A percentile compares a stretch with the other conserved stretches of the same genome.
phyloP scores from a whole-genome alignment of 1,140 invertebrate genomes.

The Drosophila oshimai region DNA sequence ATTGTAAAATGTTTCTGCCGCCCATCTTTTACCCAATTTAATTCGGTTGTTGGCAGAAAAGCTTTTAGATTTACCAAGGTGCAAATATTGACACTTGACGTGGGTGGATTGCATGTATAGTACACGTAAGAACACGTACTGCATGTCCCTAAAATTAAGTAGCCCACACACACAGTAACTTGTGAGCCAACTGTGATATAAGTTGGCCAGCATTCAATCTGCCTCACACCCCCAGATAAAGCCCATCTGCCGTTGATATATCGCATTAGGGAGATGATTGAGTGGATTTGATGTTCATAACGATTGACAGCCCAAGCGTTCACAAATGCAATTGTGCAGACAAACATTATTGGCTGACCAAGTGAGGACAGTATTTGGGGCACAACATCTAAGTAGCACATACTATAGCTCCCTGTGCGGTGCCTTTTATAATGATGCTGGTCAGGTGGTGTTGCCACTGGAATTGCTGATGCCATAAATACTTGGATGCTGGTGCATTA shows the following conservation, averaged over 20 bases:
- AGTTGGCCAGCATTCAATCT: slow-evolving; percentile 4
- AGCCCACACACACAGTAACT: slow-evolving; percentile 3
- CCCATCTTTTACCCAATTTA: slow-evolving; percentile 5
- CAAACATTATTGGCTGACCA: slow-evolving; percentile 58
- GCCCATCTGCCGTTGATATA: slow-evolving; percentile 27
- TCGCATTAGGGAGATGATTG: slow-evolving; percentile 74
- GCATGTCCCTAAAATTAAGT: slow-evolving; percentile 12
- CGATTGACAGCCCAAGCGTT: slow-evolving; percentile 49
- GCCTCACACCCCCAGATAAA: slow-evolving; percentile 21
- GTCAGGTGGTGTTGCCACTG: slow-evolving; percentile 19
- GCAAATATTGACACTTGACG: slow-evolving; percentile 71
- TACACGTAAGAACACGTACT: neutral
- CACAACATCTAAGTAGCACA: slow-evolving; percentile 39
- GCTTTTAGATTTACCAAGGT: slow-evolving; percentile 67
- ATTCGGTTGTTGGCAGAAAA: slow-evolving; percentile 49
- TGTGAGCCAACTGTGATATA: neutral
- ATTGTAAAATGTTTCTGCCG: slow-evolving; percentile 59
- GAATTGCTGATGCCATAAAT: slow-evolving; percentile 17
- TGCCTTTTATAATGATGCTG: slow-evolving; percentile 23
- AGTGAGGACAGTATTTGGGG: slow-evolving; percentile 52
- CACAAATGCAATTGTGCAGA: slow-evolving; percentile 64
- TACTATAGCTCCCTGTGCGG: slow-evolving; percentile 32
- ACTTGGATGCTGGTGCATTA: slow-evolving; percentile 18
- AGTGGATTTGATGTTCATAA: slow-evolving; percentile 70
- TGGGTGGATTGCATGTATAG: slow-evolving; percentile 49